Evolutionary conservation across 2,888 invertebrate species (phyloP).

Genomic region (Scrobipalpa atriplicella): DNA sequence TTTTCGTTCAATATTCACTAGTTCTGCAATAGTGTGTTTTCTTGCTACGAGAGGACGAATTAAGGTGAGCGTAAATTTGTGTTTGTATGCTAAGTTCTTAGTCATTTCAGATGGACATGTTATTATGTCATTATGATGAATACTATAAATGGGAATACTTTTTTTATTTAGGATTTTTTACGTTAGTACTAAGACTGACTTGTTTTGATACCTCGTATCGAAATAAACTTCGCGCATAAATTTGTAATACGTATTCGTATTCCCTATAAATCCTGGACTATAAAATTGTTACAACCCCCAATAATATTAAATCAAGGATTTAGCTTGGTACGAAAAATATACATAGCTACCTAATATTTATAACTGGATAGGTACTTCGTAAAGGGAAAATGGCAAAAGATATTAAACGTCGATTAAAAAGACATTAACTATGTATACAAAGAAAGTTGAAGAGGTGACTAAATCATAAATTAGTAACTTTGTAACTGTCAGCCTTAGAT

Average conservation of each 20-base stretch:
- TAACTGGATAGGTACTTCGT: not conserved
- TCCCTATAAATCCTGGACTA: constrained; percentile 16
- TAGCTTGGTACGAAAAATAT: not conserved
- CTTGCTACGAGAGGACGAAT: constrained; percentile 23
- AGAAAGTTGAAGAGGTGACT: not conserved
- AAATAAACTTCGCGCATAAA: not conserved
- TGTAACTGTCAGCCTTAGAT: not conserved
- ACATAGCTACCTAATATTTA: not conserved
- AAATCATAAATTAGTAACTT: not conserved
- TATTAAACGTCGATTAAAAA: constrained; percentile 14
- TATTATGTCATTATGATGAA: not conserved
- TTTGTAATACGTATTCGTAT: not conserved
- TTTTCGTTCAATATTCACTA: constrained; percentile 70
- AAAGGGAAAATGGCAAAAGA: not conserved
- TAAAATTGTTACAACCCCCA: constrained; percentile 13
- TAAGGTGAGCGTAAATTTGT: constrained; percentile 22
- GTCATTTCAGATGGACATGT: not conserved
- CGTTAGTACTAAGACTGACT: not conserved
- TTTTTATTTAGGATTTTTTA: not conserved
- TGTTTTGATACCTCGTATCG: not conserved
- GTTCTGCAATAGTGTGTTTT: constrained; percentile 44
- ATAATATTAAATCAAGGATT: constrained; percentile 14
- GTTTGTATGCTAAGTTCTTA: constrained; percentile 1
- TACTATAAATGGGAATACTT: not conserved
- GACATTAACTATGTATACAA: constrained; percentile 8